Percentiles rank a stretch among this genome's conserved stretches.
These are phyloP conservation scores for Sciaenops ocellatus DNA, from an alignment of 2,797 vertebrate genomes.

Conservation along the genomic window DNA sequence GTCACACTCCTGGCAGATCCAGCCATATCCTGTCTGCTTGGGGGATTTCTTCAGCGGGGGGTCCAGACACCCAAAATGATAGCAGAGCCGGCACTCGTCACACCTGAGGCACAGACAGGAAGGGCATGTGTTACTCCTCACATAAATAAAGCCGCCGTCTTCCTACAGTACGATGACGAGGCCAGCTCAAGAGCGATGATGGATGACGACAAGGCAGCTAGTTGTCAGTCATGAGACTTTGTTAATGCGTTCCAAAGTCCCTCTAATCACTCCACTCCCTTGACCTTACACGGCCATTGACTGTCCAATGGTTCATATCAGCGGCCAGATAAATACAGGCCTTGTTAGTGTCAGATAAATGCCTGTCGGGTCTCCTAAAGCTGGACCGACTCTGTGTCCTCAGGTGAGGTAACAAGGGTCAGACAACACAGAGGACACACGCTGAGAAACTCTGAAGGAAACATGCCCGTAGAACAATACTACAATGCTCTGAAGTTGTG, in stretches of 20 bases:
- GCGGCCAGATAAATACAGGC: conserved; percentile 69
- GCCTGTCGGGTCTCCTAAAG: conserved; percentile 1
- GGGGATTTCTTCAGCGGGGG: conserved; percentile 99
- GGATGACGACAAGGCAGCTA: conserved; percentile 70
- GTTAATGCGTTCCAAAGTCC: conserved; percentile 68
- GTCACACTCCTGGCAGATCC: conserved; percentile 99
- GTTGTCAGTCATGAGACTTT: conserved; percentile 77
- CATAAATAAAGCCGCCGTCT: conserved; percentile 50
- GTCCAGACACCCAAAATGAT: conserved; percentile 98
- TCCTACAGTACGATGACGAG: conserved; percentile 22
- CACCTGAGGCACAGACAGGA: conserved; percentile 85
- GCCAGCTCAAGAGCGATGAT: conserved; percentile 54
- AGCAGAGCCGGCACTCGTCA: conserved; percentile 96
- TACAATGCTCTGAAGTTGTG: background rate
- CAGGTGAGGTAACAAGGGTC: conserved; percentile 5
- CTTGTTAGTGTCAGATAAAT: conserved; percentile 63
- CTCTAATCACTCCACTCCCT: conserved; percentile 67
- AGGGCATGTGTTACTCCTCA: conserved; percentile 31
- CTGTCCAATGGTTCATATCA: conserved; percentile 52
- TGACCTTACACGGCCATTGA: conserved; percentile 70
- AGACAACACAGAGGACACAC: background rate
- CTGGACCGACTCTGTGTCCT: conserved; percentile 20
- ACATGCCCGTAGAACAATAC: background rate
- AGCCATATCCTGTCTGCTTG: conserved; percentile 98
- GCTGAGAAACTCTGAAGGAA: background rate